Conservation (phyloP, 2,797 vertebrate genomes). For the Acanthurus lineatus region DNA sequence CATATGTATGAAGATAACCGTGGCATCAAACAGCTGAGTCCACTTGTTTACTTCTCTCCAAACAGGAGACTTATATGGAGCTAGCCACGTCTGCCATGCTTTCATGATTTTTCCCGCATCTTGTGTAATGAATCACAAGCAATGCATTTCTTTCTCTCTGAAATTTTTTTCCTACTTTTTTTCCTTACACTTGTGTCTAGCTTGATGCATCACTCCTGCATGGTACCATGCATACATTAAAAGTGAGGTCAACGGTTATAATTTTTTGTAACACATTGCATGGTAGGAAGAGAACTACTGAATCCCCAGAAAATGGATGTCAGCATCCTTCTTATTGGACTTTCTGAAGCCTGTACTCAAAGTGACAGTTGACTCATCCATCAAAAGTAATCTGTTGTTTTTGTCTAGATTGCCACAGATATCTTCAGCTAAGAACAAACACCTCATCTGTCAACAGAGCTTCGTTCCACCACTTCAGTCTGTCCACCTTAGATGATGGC, state of each 20-base stretch:
- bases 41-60: constrained; percentile 59
- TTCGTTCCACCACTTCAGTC: constrained; percentile 51
- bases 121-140: constrained; percentile 49
- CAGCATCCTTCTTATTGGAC: constrained; percentile 54
- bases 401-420: constrained; percentile 63
- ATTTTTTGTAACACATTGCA: constrained; percentile 32
- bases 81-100: constrained; percentile 38
- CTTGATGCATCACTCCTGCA: not conserved
- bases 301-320: constrained; percentile 29
- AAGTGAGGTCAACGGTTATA: not conserved
- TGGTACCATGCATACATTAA: constrained; percentile 15
- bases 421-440: constrained; percentile 71
- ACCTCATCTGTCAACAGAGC: constrained; percentile 70
- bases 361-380: constrained; percentile 66
- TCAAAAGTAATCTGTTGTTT: constrained; percentile 71
- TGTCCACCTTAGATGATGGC: constrained; percentile 49
- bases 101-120: constrained; percentile 57
- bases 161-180: not conserved
- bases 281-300: constrained; percentile 41
- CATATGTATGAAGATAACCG: constrained; percentile 66
- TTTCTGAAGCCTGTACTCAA: constrained; percentile 50
- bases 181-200: constrained; percentile 3
- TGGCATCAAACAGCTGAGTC: constrained; percentile 66
- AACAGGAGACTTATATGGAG: constrained; percentile 53
- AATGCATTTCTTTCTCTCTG: constrained; percentile 18